Evolutionary conservation across 2,113 vertebrate species (phyloP).

Genomic region (Chaenocephalus aceratus): DNA sequence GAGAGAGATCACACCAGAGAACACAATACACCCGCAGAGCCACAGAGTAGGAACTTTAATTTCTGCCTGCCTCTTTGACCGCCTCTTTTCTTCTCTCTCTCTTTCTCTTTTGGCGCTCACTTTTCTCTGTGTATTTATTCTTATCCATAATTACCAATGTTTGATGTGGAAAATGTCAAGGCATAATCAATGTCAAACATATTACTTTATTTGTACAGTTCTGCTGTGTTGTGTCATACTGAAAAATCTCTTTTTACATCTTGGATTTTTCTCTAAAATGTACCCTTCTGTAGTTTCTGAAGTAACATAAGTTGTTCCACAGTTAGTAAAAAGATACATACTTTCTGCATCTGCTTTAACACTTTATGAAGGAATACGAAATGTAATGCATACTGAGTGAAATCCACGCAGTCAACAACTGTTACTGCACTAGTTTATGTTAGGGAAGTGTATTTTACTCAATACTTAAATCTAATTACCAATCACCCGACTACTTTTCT

Average conservation of each 20-base stretch:
- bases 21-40: constrained; percentile 48
- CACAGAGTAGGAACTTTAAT: constrained; percentile 43
- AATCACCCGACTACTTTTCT: background rate
- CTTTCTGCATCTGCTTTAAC: background rate
- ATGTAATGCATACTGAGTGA: constrained; percentile 8
- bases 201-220: background rate
- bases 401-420: background rate
- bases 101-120: background rate
- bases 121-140: background rate
- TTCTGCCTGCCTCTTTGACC: constrained; percentile 16
- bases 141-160: background rate
- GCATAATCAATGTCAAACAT: constrained; percentile 4
- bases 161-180: constrained; percentile 11
- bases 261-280: background rate
- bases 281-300: background rate
- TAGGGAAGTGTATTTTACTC: background rate
- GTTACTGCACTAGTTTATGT: background rate
- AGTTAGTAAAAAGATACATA: background rate
- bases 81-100: background rate
- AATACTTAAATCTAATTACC: background rate
- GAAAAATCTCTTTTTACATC: background rate
- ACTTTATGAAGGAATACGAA: background rate
- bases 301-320: background rate
- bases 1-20: constrained; percentile 67
- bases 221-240: background rate